Evolutionary conservation across 2,888 invertebrate genomes (phyloP).

Genomic region (Tenthredo distinguenda): DNA sequence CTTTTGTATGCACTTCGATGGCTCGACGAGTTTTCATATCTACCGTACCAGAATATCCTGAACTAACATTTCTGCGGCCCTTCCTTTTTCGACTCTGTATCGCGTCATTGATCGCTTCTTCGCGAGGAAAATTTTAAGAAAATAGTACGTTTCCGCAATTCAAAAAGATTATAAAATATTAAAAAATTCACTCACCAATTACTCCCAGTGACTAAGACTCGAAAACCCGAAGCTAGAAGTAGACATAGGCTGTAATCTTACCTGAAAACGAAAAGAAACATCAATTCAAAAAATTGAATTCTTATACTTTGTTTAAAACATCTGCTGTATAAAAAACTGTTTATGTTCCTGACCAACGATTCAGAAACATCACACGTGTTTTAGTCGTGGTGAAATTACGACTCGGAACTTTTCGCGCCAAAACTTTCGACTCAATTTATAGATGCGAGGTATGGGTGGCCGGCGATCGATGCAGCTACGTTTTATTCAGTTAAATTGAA

Average conservation of each 20-base stretch:
- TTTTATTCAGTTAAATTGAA: slow-evolving; percentile 47
- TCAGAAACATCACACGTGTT: slow-evolving; percentile 29
- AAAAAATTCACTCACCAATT: background rate
- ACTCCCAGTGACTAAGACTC: background rate
- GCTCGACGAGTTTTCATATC: slow-evolving; percentile 34
- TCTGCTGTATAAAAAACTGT: background rate
- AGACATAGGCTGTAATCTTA: background rate
- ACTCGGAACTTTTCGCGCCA: slow-evolving; percentile 19
- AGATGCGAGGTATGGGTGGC: slow-evolving; percentile 1
- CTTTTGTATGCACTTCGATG: slow-evolving; percentile 39
- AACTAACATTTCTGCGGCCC: background rate
- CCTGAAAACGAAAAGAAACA: background rate
- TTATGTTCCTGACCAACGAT: slow-evolving; percentile 31
- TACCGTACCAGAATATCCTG: slow-evolving; percentile 15
- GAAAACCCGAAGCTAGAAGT: background rate
- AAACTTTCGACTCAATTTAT: slow-evolving; percentile 40
- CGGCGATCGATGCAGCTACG: slow-evolving; percentile 8
- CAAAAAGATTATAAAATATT: background rate
- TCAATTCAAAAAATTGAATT: background rate
- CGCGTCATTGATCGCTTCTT: slow-evolving; percentile 25
- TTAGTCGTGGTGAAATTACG: slow-evolving; percentile 24
- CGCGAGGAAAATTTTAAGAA: slow-evolving; percentile 6
- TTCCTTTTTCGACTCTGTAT: background rate
- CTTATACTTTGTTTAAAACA: background rate
- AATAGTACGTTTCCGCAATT: background rate